These are phyloP conservation scores for Apistogramma diplotaenia DNA, from an alignment of 2,113 vertebrate species.

Conservation along the genomic window DNA sequence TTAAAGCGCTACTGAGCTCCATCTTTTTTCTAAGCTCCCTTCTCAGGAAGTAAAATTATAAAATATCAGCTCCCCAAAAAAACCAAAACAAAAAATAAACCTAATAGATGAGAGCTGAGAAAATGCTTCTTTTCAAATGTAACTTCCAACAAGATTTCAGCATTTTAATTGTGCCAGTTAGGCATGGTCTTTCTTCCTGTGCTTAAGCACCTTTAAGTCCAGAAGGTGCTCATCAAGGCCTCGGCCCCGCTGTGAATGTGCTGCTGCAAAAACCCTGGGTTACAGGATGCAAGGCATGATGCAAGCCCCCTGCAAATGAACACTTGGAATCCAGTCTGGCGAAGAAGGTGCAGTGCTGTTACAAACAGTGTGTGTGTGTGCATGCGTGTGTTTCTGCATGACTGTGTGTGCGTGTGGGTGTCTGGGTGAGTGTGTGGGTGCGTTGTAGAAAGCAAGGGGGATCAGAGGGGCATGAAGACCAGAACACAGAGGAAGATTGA, in stretches of 20 bases:
- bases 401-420: neutral
- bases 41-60: neutral
- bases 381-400: neutral
- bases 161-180: conserved; percentile 45
- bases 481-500: neutral
- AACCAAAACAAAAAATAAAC: neutral
- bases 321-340: conserved; percentile 17
- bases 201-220: conserved; percentile 31
- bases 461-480: neutral
- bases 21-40: neutral
- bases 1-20: neutral
- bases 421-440: neutral
- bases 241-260: conserved; percentile 38
- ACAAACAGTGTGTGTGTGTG: neutral
- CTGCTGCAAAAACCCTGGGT: conserved; percentile 46
- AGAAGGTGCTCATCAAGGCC: conserved; percentile 53
- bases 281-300: conserved; percentile 53
- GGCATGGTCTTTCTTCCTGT: conserved; percentile 3
- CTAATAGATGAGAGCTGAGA: neutral
- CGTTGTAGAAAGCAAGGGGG: neutral
- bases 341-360: conserved; percentile 17
- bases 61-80: neutral
- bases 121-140: neutral
- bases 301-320: conserved; percentile 68
- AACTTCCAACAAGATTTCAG: conserved; percentile 5